Evolutionary conservation across 23 tunicate species (phyloP).

Genomic region (Aplidium turbinatum): DNA sequence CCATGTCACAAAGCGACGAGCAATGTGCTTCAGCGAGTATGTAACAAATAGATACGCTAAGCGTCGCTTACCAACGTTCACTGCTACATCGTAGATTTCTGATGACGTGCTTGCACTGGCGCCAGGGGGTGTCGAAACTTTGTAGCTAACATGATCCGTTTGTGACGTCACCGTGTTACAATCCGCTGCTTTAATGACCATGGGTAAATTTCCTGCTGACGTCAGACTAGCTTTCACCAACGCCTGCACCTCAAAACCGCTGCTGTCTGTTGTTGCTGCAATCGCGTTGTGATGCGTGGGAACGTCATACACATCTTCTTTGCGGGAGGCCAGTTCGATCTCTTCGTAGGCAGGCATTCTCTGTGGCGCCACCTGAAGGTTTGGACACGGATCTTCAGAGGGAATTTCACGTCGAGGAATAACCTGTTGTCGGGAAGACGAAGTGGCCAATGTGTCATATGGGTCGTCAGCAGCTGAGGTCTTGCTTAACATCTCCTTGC

Average conservation of each 20-base stretch:
- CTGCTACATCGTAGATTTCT: conserved; percentile 18
- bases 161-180: background rate
- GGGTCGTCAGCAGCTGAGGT: too few relatives aligned
- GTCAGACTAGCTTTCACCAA: too few relatives aligned
- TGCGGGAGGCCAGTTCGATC: conserved; percentile 1
- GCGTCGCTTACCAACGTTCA: background rate
- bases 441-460: too few relatives aligned
- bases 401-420: background rate
- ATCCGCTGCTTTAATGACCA: background rate
- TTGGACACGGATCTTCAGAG: background rate
- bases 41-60: background rate
- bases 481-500: background rate
- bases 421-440: background rate
- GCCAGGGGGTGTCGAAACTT: background rate
- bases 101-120: conserved; percentile 13
- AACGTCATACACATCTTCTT: too few relatives aligned
- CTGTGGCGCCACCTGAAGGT: conserved; percentile 10
- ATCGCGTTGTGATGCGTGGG: too few relatives aligned
- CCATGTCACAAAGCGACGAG: too few relatives aligned
- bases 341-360: conserved; percentile 25
- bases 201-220: too few relatives aligned
- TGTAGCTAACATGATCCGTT: background rate
- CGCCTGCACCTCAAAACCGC: too few relatives aligned
- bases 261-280: too few relatives aligned
- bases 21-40: too few relatives aligned